Evolutionary conservation across 2,113 vertebrate genomes (phyloP).

Genomic region (Sisor rabdophorus): DNA sequence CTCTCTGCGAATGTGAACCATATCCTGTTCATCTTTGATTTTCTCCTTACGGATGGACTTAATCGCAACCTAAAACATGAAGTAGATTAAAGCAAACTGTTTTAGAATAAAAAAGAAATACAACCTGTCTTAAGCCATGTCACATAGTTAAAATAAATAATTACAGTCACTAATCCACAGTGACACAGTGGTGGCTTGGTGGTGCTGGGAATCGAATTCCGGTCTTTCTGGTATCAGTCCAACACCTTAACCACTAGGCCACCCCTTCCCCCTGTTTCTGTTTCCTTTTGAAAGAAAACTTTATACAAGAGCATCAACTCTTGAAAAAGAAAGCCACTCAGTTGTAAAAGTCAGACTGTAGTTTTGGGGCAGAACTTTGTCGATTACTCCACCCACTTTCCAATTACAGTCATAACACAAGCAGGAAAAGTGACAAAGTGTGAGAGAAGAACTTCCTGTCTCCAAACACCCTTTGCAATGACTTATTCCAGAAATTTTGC

Average conservation of each 20-base stretch:
- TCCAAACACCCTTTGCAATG: slow-evolving; percentile 3
- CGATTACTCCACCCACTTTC: not conserved
- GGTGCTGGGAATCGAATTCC: no score
- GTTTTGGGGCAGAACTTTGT: no score
- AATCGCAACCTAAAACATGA: slow-evolving; percentile 86
- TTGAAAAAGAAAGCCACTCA: not conserved
- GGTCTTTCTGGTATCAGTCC: no score
- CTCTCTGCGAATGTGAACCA: slow-evolving; percentile 98
- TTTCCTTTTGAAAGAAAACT: not conserved
- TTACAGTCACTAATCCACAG: not conserved
- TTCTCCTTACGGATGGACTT: slow-evolving; percentile 99
- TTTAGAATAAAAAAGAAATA: not conserved
- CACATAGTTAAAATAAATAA: not conserved
- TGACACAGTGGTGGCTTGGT: no score
- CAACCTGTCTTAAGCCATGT: not conserved
- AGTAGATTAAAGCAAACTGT: not conserved
- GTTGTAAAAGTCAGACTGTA: slow-evolving; percentile 4
- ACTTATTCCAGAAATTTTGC: not conserved
- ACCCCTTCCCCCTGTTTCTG: no score
- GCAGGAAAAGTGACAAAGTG: slow-evolving; percentile 10
- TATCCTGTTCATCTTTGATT: slow-evolving; percentile 98
- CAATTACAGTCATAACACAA: not conserved
- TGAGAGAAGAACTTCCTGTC: slow-evolving; percentile 28
- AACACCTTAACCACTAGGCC: no score
- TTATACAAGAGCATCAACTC: no score